Evolutionary conservation across 2,888 invertebrate species (phyloP).

Genomic region (Chrysopilus asiliformis): DNA sequence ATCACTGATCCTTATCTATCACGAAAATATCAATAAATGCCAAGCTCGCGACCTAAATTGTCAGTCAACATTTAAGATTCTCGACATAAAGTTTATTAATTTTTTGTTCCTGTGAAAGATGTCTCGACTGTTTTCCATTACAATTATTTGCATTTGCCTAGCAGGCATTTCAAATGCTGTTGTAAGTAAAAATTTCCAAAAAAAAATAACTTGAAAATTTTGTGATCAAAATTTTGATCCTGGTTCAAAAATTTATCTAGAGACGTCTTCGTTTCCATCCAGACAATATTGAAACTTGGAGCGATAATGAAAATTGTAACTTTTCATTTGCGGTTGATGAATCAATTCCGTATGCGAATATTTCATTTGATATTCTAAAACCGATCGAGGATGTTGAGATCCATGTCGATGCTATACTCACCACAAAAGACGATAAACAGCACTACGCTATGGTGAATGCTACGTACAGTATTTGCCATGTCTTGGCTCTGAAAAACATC

Average conservation of each 20-base stretch:
- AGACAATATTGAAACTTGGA: conserved; percentile 27
- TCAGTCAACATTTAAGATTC: too few species aligned
- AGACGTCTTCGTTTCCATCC: conserved; percentile 30
- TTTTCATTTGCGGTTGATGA: conserved; percentile 24
- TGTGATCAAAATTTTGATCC: too few species aligned
- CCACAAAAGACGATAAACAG: conserved; percentile 22
- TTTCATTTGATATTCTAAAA: conserved; percentile 25
- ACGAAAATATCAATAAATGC: too few species aligned
- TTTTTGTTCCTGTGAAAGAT: too few species aligned
- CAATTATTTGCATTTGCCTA: too few species aligned
- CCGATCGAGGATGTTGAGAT: conserved; percentile 23
- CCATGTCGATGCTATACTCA: conserved; percentile 20
- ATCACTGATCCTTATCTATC: too few species aligned
- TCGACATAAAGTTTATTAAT: too few species aligned
- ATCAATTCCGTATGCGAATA: conserved; percentile 27
- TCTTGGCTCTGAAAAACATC: conserved; percentile 21
- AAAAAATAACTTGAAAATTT: too few species aligned
- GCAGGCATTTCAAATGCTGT: not conserved
- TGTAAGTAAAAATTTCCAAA: not conserved
- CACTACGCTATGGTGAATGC: conserved; percentile 23
- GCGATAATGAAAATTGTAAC: conserved; percentile 24
- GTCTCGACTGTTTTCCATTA: too few species aligned
- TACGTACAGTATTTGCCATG: conserved; percentile 25
- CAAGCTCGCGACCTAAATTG: too few species aligned
- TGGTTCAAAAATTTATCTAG: too few species aligned